phyloP scores from a whole-genome alignment of 2,113 vertebrate genomes.

The Anseranas semipalmata region DNA sequence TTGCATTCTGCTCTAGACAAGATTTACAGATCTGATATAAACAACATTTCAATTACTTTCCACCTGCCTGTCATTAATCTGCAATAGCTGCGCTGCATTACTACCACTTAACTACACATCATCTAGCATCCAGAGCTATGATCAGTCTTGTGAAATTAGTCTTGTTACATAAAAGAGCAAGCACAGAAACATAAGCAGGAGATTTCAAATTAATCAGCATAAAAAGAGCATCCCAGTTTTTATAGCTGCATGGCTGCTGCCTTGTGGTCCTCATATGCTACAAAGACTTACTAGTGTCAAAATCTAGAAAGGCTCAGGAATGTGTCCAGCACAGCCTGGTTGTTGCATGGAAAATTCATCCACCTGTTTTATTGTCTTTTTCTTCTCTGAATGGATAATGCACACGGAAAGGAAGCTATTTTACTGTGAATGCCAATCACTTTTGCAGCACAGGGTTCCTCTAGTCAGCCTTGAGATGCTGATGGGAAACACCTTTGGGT shows the following conservation, averaged over 20 bases:
- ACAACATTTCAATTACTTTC: not conserved
- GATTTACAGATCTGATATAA: not conserved
- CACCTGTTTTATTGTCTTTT: not conserved
- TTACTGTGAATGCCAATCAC: no score
- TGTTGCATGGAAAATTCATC: not conserved
- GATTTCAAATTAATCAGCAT: not conserved
- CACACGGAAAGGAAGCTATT: accelerated
- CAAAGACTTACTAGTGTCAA: not conserved
- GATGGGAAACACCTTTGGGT: not conserved
- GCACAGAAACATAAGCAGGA: not conserved
- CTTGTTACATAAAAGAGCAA: not conserved
- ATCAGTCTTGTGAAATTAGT: not conserved
- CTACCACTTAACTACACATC: not conserved
- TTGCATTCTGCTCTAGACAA: not conserved
- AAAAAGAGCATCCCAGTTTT: not conserved
- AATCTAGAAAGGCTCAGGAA: not conserved
- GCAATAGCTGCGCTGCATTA: not conserved
- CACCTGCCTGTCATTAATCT: not conserved
- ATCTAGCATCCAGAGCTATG: not conserved
- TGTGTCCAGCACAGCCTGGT: not conserved
- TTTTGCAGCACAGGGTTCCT: not conserved
- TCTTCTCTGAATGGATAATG: not conserved
- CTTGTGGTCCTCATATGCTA: not conserved
- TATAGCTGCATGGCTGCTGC: not conserved
- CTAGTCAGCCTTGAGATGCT: not conserved